These are phyloP conservation scores for Pseudococcus viburni DNA, from an alignment of 2,888 invertebrate genomes.

Conservation along the genomic window DNA sequence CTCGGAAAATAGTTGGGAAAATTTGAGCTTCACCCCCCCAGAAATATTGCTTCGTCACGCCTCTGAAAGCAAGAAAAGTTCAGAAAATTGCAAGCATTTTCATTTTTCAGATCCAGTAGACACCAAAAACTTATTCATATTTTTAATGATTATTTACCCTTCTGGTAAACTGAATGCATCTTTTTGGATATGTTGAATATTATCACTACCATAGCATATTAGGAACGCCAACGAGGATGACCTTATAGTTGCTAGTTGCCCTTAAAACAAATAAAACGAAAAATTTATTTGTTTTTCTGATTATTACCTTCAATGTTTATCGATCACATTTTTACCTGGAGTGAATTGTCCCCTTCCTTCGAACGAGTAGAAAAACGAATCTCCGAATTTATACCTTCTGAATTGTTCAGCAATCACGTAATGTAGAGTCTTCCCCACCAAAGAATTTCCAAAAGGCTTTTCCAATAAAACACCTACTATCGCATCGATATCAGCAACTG, in stretches of 20 bases:
- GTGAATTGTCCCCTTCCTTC: neutral
- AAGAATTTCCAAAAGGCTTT: slow-evolving; percentile 74
- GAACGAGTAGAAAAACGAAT: slow-evolving; percentile 80
- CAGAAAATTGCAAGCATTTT: no score
- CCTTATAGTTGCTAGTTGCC: neutral
- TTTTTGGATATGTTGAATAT: neutral
- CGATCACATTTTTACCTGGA: neutral
- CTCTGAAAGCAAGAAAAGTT: no score
- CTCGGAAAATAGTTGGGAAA: no score
- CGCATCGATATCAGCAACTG: slow-evolving; percentile 80
- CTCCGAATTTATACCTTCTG: slow-evolving; percentile 79
- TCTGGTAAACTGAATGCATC: neutral
- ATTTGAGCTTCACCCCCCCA: no score
- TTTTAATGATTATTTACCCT: neutral
- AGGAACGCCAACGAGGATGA: neutral
- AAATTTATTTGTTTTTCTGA: neutral
- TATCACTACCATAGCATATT: slow-evolving; percentile 8
- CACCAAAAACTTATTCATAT: no score
- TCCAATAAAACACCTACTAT: slow-evolving; percentile 84
- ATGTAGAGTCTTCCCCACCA: slow-evolving; percentile 83
- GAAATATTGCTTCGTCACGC: no score
- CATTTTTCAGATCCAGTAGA: no score
- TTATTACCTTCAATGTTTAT: neutral
- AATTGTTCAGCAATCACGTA: slow-evolving; percentile 86
- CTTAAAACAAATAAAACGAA: neutral